Conservation (phyloP, 1,140 invertebrate genomes). For the Manduca sexta region DNA sequence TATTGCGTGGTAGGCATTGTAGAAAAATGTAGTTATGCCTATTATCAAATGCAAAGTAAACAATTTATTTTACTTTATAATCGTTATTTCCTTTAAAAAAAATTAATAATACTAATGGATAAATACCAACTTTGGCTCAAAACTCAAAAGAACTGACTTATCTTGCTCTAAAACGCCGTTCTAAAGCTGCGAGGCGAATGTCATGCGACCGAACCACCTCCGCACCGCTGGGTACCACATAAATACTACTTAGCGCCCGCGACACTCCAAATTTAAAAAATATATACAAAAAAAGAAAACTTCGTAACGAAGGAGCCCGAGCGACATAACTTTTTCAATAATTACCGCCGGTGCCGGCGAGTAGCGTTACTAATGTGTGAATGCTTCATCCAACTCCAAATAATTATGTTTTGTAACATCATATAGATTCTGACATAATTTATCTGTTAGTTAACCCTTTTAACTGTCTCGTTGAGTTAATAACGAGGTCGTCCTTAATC, state of each 20-base stretch:
- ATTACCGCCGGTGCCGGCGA: constrained; percentile 54
- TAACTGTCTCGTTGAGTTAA: constrained; percentile 31
- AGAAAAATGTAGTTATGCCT: too few relatives aligned
- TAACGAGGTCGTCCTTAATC: constrained; percentile 12
- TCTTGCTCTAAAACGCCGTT: neutral
- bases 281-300: constrained; percentile 35
- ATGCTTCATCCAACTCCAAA: constrained; percentile 54
- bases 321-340: constrained; percentile 64
- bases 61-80: too few relatives aligned
- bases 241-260: constrained; percentile 68
- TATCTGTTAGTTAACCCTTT: constrained; percentile 50
- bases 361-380: constrained; percentile 68
- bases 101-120: too few relatives aligned
- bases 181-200: constrained; percentile 16
- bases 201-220: constrained; percentile 40
- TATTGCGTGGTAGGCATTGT: too few relatives aligned
- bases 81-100: too few relatives aligned
- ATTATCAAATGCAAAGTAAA: too few relatives aligned
- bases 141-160: constrained; percentile 7
- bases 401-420: constrained; percentile 66
- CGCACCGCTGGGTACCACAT: constrained; percentile 61
- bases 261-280: constrained; percentile 57
- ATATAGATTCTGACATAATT: constrained; percentile 62
- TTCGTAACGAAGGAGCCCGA: constrained; percentile 23
- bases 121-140: neutral